A percentile compares a stretch with the other conserved stretches of the same genome.
Conservation (phyloP, 1,140 invertebrate species). For the Drosophila sulfurigaster region DNA sequence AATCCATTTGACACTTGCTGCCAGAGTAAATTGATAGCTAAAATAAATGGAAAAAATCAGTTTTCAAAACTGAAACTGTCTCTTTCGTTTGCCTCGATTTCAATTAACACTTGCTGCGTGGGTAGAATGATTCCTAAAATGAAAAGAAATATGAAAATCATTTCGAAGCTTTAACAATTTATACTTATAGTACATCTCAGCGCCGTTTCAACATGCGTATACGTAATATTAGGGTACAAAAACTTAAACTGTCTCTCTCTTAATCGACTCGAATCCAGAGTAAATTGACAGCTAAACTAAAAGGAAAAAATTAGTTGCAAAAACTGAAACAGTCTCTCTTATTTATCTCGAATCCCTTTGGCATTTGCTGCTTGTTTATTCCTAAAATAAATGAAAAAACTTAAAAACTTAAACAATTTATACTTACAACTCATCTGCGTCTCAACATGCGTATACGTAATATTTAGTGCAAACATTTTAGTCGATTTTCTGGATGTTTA, state of each 20-base stretch:
- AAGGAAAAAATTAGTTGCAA: neutral
- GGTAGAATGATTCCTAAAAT: neutral
- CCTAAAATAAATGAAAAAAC: neutral
- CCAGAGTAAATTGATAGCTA: neutral
- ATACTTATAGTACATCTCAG: no score
- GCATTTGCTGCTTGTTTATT: neutral
- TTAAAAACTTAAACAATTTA: no score
- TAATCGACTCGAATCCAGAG: no score
- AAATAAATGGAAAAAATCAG: neutral
- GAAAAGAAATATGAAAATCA: no score
- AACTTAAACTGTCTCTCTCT: no score
- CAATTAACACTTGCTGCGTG: neutral
- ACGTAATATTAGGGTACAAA: no score
- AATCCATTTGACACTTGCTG: neutral
- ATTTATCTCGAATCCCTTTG: neutral
- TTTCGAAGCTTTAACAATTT: no score
- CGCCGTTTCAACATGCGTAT: no score
- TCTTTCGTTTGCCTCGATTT: no score
- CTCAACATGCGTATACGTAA: neutral
- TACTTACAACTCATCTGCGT: no score
- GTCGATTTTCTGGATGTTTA: slow-evolving; percentile 6
- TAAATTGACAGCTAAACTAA: neutral
- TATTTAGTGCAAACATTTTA: neutral
- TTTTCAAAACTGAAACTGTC: slow-evolving; percentile 15
- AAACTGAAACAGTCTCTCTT: slow-evolving; percentile 12